phyloP scores from a whole-genome alignment of 2,888 invertebrate species.

The Ptychoptera albimana region DNA sequence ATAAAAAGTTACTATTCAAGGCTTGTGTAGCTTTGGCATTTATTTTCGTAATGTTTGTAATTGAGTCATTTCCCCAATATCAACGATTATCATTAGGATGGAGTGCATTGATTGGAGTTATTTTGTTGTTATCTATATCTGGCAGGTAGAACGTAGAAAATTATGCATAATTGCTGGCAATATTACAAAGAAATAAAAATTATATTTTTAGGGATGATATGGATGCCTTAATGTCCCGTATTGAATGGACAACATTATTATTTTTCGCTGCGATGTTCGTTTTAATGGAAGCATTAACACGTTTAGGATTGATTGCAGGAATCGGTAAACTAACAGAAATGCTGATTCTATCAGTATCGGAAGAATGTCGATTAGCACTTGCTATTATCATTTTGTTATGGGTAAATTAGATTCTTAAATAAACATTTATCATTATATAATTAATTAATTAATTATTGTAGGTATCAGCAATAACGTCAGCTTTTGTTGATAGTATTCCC shows the following conservation, averaged over 20 bases:
- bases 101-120: constrained; percentile 69
- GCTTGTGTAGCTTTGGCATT: constrained; percentile 50
- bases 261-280: constrained; percentile 32
- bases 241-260: constrained; percentile 29
- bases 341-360: constrained; percentile 47
- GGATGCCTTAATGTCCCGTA: constrained; percentile 26
- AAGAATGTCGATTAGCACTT: constrained; percentile 46
- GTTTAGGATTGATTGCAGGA: constrained; percentile 62
- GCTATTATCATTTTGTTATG: constrained; percentile 68
- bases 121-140: constrained; percentile 59
- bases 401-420: constrained; percentile 43
- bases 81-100: constrained; percentile 64
- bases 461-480: constrained; percentile 67
- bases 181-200: neutral
- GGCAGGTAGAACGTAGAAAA: constrained; percentile 31
- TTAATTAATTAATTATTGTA: constrained; percentile 15
- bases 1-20: constrained; percentile 56
- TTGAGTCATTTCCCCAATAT: constrained; percentile 62
- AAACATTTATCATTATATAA: constrained; percentile 22
- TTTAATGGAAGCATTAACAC: constrained; percentile 45
- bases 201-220: constrained; percentile 21
- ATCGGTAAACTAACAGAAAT: constrained; percentile 58
- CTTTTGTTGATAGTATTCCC: constrained; percentile 83
- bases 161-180: neutral
- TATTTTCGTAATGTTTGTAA: constrained; percentile 63